phyloP scores from a whole-genome alignment of 2,113 vertebrate genomes.

The Rhea americana region DNA sequence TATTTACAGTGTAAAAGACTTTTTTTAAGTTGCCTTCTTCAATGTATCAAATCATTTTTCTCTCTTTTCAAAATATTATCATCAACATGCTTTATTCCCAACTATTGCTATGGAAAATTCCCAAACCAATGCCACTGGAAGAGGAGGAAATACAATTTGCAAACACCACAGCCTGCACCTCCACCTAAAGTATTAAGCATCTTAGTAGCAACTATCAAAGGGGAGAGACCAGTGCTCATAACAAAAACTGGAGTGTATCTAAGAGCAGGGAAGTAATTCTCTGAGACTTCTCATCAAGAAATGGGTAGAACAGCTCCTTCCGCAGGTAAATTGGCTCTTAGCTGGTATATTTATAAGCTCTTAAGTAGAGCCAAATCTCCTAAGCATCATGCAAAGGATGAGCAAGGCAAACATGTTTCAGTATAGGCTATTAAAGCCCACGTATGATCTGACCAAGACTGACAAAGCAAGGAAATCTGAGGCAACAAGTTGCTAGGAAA shows the following conservation, averaged over 20 bases:
- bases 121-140: background rate
- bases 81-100: background rate
- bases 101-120: background rate
- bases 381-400: background rate
- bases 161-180: background rate
- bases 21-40: background rate
- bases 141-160: background rate
- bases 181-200: background rate
- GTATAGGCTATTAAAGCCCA: background rate
- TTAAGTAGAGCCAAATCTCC: background rate
- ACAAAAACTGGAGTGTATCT: background rate
- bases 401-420: background rate
- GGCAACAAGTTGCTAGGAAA: slow-evolving; percentile 26
- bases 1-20: background rate
- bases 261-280: background rate
- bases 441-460: background rate
- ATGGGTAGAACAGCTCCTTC: background rate
- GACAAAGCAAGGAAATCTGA: slow-evolving; percentile 10
- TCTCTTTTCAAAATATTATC: background rate
- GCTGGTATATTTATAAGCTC: background rate
- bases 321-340: background rate
- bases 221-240: rapidly evolving
- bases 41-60: background rate
- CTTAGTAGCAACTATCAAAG: background rate
- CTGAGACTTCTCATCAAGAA: background rate